A percentile compares a stretch with the other conserved stretches of the same genome.
Evolutionary conservation across 2,113 vertebrate genomes (phyloP).

Genomic region (Panthera leo): DNA sequence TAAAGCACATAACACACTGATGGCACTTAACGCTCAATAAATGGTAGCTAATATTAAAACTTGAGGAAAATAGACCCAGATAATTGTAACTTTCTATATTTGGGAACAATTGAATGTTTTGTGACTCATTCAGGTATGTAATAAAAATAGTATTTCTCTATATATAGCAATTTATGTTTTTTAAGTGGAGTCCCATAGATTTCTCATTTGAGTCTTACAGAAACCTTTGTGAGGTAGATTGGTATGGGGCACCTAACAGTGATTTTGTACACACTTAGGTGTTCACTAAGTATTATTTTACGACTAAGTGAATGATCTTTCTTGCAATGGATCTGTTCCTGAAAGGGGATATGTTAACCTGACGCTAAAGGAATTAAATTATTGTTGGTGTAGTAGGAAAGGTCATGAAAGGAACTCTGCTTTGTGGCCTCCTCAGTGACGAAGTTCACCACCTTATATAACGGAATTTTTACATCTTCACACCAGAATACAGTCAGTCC

Average conservation of each 20-base stretch:
- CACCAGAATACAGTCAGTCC: neutral
- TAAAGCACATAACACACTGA: neutral
- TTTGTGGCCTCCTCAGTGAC: neutral
- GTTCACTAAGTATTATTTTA: conserved; percentile 26
- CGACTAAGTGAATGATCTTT: neutral
- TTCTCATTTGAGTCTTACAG: neutral
- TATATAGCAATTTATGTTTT: neutral
- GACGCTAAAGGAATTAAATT: conserved; percentile 15
- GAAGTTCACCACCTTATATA: neutral
- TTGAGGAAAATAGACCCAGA: conserved; percentile 1
- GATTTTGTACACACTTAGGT: neutral
- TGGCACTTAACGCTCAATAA: neutral
- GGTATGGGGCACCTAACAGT: neutral
- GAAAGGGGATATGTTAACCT: neutral
- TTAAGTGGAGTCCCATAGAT: neutral
- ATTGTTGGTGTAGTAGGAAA: neutral
- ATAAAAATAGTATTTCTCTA: conserved; percentile 29
- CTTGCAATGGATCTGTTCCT: neutral
- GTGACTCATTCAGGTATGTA: neutral
- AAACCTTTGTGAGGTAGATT: neutral
- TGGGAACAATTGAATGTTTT: neutral
- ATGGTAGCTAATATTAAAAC: neutral
- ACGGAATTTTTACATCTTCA: neutral
- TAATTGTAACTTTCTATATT: neutral
- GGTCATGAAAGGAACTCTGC: neutral